Base-by-base conservation (phyloP, 2,797 vertebrate genomes). In the Coregonus ussuriensis region DNA sequence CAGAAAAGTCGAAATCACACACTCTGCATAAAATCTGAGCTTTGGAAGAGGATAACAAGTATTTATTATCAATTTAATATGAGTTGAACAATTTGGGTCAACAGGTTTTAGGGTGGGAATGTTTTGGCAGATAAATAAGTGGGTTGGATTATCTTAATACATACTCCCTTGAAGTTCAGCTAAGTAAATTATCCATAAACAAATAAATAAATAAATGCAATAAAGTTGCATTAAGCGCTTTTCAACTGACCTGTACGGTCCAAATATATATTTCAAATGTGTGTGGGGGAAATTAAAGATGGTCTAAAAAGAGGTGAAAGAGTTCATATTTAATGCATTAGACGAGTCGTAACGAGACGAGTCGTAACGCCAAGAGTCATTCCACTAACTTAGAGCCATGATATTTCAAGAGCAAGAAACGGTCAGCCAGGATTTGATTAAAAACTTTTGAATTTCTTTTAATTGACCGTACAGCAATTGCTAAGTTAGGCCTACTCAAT, bases 21-120 rank as follows among this genome's bases (percentile, higher is more conserved):
- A 35, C 18, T 7, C 35, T n/a, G 31, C 51, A 18, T 4, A 16
- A 35, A 33, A 21, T 35, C 47, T 13, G 51, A 67, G 74, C 74
- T 75, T 53, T 14, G 51, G 16, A 68, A 75, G 63, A 52, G 62
- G 63, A 52, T 68, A 53, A 52, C 29, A 9, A 21, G 54, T n/a
- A 6, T 29, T 75, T 21, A 54, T 75, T 54, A 68, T 47, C 47
- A 4, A 53, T 25, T 75, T 18, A 68, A 14, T 37, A 4, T 7
- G 11, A 21, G 67, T 69, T 69, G 3, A 69, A 16, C 35, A 35
- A 69, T 69, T 69, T 41, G 35, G 35, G 62, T 69, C 16, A 37
- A 35, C 16, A 7, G n/a, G 16, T 37, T 37, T 35, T 37, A 14
- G 41, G 16, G 67, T 47, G 18, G 35, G 37, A 11, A 41, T 41